Evolutionary conservation across 2,888 invertebrate species (phyloP), one percentile per base, ranked within the genome.

Genomic region (Podotricha telesiphe): DNA sequence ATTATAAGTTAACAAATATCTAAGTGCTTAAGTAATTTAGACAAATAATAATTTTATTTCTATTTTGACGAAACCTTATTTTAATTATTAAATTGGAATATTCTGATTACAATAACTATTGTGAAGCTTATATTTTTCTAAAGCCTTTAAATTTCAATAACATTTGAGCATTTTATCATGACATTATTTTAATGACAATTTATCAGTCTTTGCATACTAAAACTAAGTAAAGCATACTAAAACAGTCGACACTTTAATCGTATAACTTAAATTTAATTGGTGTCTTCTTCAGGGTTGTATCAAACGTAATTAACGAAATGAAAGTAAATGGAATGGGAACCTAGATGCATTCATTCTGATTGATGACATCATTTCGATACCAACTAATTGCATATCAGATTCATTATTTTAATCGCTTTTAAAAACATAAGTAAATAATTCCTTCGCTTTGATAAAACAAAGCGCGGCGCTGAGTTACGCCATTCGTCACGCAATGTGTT

Each of bases 181-280:
- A 78, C 81, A 82, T 86, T 86, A 83, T 85, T 82, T 86, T 83
- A 84, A 86, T 77, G 79, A 79, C 77, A 76, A 72, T 81, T 82
- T 87, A 88, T 88, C 86, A 72, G 74, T 73, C 80, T 80, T 82
- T 79, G 79, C n/a, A n/a, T n/a, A n/a, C n/a, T n/a, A n/a, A n/a
- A n/a, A n/a, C 83, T 84, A 85, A 84, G 85, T 84, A 84, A 59
- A 59, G 45, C 28, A 59, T 28, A 59, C 45, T 45, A 59, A 85
- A 81, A 82, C 77, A 73, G 80, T 81, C 82, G 82, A 82, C 82
- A 83, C 78, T 83, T 85, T 86, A 86, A 87, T 88, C 84, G 82
- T 82, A 86, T 82, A 83, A 81, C 78, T 81, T 82, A 76, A 82
- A 76, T 87, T 88, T 88, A 86, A 88, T 87, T 86, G 84, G 85